Evolutionary conservation across 2,113 vertebrate species (phyloP).

Genomic region (Chaetodon auriga): DNA sequence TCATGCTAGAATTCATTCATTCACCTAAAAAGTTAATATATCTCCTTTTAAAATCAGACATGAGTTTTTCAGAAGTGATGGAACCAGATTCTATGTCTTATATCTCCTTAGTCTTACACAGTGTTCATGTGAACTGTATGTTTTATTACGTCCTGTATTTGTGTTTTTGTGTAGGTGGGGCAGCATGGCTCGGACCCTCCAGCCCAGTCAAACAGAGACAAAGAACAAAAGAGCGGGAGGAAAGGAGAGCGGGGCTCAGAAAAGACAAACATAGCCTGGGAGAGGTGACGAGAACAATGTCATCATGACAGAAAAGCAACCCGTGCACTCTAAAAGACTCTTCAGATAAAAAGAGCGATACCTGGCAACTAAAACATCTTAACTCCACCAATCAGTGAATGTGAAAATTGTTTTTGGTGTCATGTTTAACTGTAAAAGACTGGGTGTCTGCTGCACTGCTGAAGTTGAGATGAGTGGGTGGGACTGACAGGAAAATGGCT

Average conservation of each 20-base stretch:
- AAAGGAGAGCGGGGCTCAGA: conserved; percentile 17
- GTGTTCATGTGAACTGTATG: background rate
- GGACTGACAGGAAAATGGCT: conserved; percentile 14
- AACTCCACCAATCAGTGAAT: conserved; percentile 11
- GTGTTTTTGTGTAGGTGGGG: conserved; percentile 58
- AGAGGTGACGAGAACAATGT: conserved; percentile 69
- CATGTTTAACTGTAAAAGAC: conserved; percentile 13
- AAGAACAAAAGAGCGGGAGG: conserved; percentile 29
- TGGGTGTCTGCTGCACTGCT: conserved; percentile 16
- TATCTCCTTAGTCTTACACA: background rate
- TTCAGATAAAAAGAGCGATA: background rate
- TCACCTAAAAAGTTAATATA: background rate
- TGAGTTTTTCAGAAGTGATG: background rate
- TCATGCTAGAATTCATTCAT: background rate
- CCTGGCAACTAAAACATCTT: background rate
- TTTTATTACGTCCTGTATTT: background rate
- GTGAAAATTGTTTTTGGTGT: conserved; percentile 10
- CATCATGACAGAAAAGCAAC: conserved; percentile 60
- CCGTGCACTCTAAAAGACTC: background rate
- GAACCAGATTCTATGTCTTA: background rate
- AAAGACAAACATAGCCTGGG: conserved; percentile 53
- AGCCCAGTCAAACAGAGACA: conserved; percentile 43
- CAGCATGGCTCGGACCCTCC: conserved; percentile 55
- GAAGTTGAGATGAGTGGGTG: conserved; percentile 5
- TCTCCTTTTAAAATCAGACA: background rate